Percentiles rank a stretch among this genome's conserved stretches.
phyloP scores from a whole-genome alignment of 1,140 invertebrate genomes.

The Gonioctena quinquepunctata region DNA sequence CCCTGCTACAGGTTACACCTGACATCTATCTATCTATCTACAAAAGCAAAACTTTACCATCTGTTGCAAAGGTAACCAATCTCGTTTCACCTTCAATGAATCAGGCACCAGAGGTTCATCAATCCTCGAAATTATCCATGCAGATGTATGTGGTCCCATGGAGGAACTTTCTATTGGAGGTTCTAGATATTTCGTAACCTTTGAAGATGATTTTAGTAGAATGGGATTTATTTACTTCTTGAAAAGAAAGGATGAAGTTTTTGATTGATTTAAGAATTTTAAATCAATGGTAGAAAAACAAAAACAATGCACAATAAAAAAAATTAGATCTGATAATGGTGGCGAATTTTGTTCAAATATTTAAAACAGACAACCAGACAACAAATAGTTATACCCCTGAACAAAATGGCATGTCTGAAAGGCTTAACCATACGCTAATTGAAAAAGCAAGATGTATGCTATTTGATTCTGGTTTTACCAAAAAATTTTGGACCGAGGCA shows the following conservation, averaged over 20 bases:
- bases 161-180: not conserved
- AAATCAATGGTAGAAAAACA: not conserved
- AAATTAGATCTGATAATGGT: not conserved
- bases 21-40: no score
- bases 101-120: no score
- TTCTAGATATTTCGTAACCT: not conserved
- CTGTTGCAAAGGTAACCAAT: no score
- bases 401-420: constrained; percentile 31
- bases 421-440: constrained; percentile 31
- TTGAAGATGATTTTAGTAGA: not conserved
- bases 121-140: not conserved
- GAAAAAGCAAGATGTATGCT: constrained; percentile 49
- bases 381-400: not conserved
- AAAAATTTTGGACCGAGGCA: constrained; percentile 54
- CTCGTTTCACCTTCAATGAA: no score
- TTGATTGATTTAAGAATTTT: not conserved
- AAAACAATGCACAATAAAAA: not conserved
- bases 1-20: no score
- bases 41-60: no score
- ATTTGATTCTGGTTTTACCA: constrained; percentile 42
- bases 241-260: not conserved
- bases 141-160: not conserved
- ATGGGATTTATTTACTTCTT: not conserved
- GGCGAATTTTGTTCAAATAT: not conserved
- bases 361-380: not conserved